Conservation (phyloP, 2,888 invertebrate genomes). For the Caenorhabditis plicata region DNA sequence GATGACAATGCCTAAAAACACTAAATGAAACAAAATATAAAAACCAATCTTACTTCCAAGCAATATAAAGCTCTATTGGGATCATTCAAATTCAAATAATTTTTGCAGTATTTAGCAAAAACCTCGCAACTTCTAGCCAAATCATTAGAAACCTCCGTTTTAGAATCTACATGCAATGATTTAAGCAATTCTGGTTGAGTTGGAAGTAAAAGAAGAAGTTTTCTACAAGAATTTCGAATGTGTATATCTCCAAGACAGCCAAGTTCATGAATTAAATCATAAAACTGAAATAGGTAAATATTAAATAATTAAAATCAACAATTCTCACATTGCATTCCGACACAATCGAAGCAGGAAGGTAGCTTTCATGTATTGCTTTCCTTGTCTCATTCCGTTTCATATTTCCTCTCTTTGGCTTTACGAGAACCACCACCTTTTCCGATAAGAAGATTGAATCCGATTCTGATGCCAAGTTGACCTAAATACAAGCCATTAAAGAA, state of each 20-base stretch:
- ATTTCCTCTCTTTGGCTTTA: constrained; percentile 11
- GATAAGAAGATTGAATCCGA: constrained; percentile 26
- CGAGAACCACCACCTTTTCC: constrained; percentile 13
- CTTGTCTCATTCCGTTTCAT: constrained; percentile 5
- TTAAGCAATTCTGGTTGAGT: constrained; percentile 18
- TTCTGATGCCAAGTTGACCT: constrained; percentile 5
- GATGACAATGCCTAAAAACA: constrained; percentile 21
- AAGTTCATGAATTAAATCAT: constrained; percentile 24
- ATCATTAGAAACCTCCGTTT: no score
- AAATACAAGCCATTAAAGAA: neutral
- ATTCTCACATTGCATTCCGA: constrained; percentile 14
- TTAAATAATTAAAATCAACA: no score
- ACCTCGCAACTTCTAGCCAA: no score
- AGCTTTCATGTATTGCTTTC: constrained; percentile 18
- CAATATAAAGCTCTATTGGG: constrained; percentile 21
- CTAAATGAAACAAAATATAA: no score
- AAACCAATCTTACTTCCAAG: no score
- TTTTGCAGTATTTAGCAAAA: neutral
- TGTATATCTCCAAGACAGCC: constrained; percentile 14
- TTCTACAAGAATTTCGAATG: constrained; percentile 13
- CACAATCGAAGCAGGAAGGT: constrained; percentile 16
- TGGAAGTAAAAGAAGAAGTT: constrained; percentile 15
- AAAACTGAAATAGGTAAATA: constrained; percentile 10
- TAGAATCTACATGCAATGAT: neutral
- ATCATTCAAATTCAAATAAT: constrained; percentile 2